Base-by-base conservation (phyloP, 2,797 vertebrate species). In the Cossypha polioptera region DNA sequence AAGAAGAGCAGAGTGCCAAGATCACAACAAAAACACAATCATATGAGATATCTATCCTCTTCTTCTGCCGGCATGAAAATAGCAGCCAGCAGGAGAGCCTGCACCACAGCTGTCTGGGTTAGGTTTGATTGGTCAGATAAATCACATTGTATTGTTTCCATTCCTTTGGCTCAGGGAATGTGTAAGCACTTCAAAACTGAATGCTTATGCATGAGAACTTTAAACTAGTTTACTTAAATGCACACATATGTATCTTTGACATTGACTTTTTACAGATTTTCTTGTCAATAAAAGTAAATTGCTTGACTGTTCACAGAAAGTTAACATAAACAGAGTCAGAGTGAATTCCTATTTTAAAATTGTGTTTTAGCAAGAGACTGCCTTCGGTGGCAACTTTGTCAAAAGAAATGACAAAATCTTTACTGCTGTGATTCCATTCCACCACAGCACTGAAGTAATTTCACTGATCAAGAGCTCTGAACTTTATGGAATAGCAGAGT, bases 121-220 rank as follows among this genome's bases (percentile, higher is more conserved):
- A 69, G 73, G 86, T 88, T 96, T 90, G 96, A 88, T 93, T 95
- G 96, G 95, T 94, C 94, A 96, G 95, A 97, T 96, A 96, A 96
- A 97, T 97, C 95, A 96, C 90, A 93, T 85, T 67, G 90, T 96
- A 96, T 95, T 90, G 92, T 97, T 97, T 95, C 96, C 95, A 96
- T 95, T 94, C 95, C 92, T 94, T 94, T 94, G 88, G 86, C 93
- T 94, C 83, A 15, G 83, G 48, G 74, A 97, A 95, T 92, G 86
- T 94, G 90, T 93, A 97, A 96, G 94, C 91, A 95, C 88, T 95
- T 95, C 90, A 94, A 90, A 95, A 96, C 92, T 63, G 80, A 95
- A 93, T 93, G 80, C 92, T 95, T 94, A 95, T 95, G 95, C 92
- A 93, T 88, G 88, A 94, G 92, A 95, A 93, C 80, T 86, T 93